Percentiles rank a stretch among this genome's conserved stretches.
Evolutionary conservation across 1,140 invertebrate genomes (phyloP).

Genomic region (Achroia grisella): DNA sequence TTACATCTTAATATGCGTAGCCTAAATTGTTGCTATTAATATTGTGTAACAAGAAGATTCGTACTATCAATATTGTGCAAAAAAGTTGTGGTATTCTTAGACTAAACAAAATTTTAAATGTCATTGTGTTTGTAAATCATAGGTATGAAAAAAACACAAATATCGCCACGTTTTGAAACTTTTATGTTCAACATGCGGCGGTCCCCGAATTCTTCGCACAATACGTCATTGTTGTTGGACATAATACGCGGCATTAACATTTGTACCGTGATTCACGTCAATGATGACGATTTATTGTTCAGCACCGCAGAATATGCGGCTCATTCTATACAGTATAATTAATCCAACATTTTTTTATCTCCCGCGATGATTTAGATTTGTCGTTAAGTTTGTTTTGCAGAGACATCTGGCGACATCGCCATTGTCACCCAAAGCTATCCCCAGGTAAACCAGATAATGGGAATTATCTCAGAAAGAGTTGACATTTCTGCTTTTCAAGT

Average conservation of each 20-base stretch:
- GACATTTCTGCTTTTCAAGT: slow-evolving; percentile 56
- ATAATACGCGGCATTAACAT: slow-evolving; percentile 70
- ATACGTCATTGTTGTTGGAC: slow-evolving; percentile 64
- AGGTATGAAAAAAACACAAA: slow-evolving; percentile 32
- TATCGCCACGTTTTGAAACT: slow-evolving; percentile 37
- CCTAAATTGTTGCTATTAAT: background rate
- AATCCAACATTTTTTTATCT: slow-evolving; percentile 62
- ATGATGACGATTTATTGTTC: slow-evolving; percentile 70
- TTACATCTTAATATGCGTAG: background rate
- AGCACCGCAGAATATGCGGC: slow-evolving; percentile 10
- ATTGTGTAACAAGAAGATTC: slow-evolving; percentile 6
- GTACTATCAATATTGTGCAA: slow-evolving; percentile 12
- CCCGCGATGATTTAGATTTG: slow-evolving; percentile 47
- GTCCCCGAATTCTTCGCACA: slow-evolving; percentile 53
- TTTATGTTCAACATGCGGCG: slow-evolving; percentile 35
- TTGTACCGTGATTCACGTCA: slow-evolving; percentile 64
- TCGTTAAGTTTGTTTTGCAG: slow-evolving; percentile 63
- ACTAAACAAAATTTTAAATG: slow-evolving; percentile 4
- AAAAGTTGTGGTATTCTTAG: slow-evolving; percentile 1
- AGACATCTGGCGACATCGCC: slow-evolving; percentile 57
- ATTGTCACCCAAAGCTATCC: slow-evolving; percentile 48
- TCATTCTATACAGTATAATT: slow-evolving; percentile 59
- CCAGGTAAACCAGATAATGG: slow-evolving; percentile 64
- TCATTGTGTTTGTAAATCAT: slow-evolving; percentile 13
- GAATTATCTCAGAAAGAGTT: slow-evolving; percentile 63